Conservation (phyloP, 2,113 vertebrate species). For the Actenoides lindsayi region DNA sequence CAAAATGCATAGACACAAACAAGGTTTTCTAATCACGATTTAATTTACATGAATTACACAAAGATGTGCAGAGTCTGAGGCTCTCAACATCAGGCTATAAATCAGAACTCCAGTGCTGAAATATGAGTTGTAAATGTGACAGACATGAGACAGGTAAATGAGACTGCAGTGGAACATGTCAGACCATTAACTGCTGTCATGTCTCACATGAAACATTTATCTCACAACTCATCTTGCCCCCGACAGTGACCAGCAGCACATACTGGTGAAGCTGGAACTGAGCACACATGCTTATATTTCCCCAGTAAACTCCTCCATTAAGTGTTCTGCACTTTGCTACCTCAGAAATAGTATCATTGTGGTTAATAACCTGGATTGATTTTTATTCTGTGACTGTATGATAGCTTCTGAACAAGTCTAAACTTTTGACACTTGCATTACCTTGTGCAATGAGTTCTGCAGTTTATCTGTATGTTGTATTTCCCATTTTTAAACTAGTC, state of each 20-base stretch:
- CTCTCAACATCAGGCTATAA: not conserved
- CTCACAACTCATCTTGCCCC: not conserved
- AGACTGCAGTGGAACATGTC: not conserved
- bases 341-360: not conserved
- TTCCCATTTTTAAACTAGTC: not conserved
- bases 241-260: not conserved
- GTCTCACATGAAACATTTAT: not conserved
- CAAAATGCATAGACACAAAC: not conserved
- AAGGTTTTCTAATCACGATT: not conserved
- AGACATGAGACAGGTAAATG: not conserved
- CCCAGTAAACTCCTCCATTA: not conserved
- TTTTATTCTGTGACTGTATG: not conserved
- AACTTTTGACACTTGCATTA: not conserved
- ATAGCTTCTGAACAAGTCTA: not conserved
- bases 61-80: not conserved
- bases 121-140: not conserved
- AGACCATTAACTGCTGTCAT: not conserved
- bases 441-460: not conserved
- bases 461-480: not conserved
- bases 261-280: not conserved
- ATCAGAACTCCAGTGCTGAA: not conserved
- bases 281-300: not conserved
- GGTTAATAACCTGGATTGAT: not conserved
- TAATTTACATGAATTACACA: not conserved
- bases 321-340: not conserved